phyloP scores from a whole-genome alignment of 1,140 invertebrate genomes.

The Riptortus pedestris region DNA sequence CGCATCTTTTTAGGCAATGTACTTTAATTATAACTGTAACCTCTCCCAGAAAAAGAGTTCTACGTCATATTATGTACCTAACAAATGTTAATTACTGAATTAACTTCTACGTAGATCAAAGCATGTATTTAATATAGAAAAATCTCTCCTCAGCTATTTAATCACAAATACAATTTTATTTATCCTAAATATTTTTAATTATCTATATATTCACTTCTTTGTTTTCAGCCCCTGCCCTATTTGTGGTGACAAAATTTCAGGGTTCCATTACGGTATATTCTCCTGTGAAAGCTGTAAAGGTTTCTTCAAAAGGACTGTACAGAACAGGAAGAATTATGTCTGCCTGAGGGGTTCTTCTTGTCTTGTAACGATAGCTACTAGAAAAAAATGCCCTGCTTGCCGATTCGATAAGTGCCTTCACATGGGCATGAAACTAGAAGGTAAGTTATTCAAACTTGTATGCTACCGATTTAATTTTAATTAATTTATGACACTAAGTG shows the following conservation, averaged over 20 bases:
- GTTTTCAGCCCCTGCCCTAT: constrained; percentile 76
- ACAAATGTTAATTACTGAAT: too few relatives aligned
- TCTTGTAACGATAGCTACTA: constrained; percentile 78
- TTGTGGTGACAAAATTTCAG: constrained; percentile 89
- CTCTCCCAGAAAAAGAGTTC: too few relatives aligned
- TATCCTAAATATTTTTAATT: too few relatives aligned
- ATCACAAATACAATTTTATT: too few relatives aligned
- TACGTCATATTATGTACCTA: too few relatives aligned
- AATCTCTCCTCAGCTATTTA: too few relatives aligned
- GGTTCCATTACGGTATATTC: constrained; percentile 93
- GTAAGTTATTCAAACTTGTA: constrained; percentile 46
- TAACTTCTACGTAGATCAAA: too few relatives aligned
- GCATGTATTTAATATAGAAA: too few relatives aligned
- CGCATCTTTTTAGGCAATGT: too few relatives aligned
- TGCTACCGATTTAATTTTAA: not conserved
- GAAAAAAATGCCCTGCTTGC: constrained; percentile 95
- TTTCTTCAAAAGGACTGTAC: constrained; percentile 95
- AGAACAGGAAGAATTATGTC: constrained; percentile 94
- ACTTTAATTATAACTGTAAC: too few relatives aligned
- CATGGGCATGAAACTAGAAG: constrained; percentile 94
- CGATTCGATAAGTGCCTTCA: constrained; percentile 93
- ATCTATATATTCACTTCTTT: not conserved
- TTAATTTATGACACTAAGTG: not conserved
- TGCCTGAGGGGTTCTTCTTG: constrained; percentile 84
- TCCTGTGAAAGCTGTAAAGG: constrained; percentile 96